phyloP scores from a whole-genome alignment of 2,797 vertebrate genomes.

The Alca torda region DNA sequence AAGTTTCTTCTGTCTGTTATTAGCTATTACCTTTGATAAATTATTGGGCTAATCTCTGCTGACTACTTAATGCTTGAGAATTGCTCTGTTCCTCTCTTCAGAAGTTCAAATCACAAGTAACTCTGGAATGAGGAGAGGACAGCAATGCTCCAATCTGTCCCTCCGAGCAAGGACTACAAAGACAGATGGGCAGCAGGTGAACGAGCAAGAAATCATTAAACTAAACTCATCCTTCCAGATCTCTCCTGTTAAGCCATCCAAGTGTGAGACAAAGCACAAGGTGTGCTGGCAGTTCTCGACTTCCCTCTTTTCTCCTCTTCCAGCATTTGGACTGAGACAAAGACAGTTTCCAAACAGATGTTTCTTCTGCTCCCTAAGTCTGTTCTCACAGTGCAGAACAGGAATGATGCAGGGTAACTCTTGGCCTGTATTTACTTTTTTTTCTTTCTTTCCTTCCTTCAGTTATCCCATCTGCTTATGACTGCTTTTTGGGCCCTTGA shows the following conservation, averaged over 20 bases:
- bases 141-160: constrained; percentile 16
- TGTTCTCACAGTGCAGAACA: neutral
- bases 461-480: constrained; percentile 8
- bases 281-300: constrained; percentile 7
- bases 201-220: constrained; percentile 62
- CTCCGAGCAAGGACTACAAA: constrained; percentile 46
- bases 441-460: neutral
- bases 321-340: neutral
- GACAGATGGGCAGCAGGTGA: constrained; percentile 69
- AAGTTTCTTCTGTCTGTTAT: neutral
- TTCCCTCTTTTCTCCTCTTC: neutral
- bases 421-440: neutral
- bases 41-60: constrained; percentile 34
- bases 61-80: constrained; percentile 27
- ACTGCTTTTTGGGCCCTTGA: neutral
- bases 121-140: constrained; percentile 24
- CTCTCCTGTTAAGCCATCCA: constrained; percentile 32
- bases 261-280: constrained; percentile 39
- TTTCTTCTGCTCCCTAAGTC: neutral
- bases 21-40: constrained; percentile 54
- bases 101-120: constrained; percentile 12
- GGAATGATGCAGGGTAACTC: neutral
- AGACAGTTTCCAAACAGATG: constrained; percentile 5
- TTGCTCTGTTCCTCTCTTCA: constrained; percentile 7
- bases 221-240: constrained; percentile 52